A percentile compares a stretch with the other conserved stretches of the same genome.
These are phyloP conservation scores for Dasypolia templi DNA, from an alignment of 2,888 invertebrate genomes.

Conservation along the genomic window DNA sequence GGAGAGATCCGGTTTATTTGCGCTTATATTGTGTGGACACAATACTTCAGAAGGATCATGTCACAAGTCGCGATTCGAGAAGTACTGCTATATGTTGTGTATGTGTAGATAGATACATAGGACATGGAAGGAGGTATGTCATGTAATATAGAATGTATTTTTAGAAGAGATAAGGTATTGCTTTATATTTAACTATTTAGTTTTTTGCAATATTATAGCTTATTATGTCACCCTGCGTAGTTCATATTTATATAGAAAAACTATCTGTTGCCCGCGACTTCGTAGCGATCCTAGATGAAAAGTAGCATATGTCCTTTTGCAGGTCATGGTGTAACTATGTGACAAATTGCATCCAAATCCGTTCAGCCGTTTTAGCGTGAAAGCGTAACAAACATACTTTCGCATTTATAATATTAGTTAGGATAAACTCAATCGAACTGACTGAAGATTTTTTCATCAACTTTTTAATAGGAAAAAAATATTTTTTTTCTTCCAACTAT, in stretches of 20 bases:
- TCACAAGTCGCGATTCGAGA: constrained; percentile 64
- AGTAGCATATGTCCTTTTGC: no score
- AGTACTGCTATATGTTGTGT: background rate
- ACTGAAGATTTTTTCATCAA: background rate
- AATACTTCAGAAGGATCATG: constrained; percentile 84
- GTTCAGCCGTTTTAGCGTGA: no score
- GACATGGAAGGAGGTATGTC: background rate
- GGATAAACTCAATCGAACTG: background rate
- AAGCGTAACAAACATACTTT: no score
- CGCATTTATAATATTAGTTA: no score
- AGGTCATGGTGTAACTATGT: no score
- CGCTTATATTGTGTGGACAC: constrained; percentile 90
- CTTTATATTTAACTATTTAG: background rate
- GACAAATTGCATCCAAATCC: no score
- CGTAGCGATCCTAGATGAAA: no score
- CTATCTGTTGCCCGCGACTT: no score
- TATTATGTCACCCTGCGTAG: background rate
- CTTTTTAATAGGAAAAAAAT: background rate
- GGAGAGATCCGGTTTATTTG: constrained; percentile 87
- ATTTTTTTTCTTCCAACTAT: no score
- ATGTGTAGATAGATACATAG: background rate
- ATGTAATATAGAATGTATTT: background rate
- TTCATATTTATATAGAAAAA: no score
- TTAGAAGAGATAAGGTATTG: background rate
- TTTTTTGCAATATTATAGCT: background rate